Evolutionary conservation across 2,888 invertebrate species (phyloP), one percentile per base, ranked within the genome.

Genomic region (Orchesella flavescens): DNA sequence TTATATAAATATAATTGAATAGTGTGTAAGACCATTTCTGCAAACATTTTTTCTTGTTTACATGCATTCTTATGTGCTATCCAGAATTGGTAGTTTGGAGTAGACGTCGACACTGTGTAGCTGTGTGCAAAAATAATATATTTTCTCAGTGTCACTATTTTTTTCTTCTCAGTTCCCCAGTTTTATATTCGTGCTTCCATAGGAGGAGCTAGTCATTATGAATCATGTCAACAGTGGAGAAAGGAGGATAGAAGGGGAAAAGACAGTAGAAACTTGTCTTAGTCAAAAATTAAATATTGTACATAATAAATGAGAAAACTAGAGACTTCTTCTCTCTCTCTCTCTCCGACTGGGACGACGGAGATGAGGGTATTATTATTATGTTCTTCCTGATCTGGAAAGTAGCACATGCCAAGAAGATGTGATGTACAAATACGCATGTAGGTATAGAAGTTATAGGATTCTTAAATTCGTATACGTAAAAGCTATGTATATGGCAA

Each of bases 261-360:
- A 72, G 84, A 84, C 84, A 84, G 84, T 66, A 57, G 84, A 81
- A 80, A 84, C 84, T 84, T 84, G 80, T 84, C 84, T 84, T 84
- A 84, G 84, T 84, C 84, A 84, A 84, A 84, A 84, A 84, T 84
- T 84, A 84, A 84, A 84, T 84, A 84, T 84, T 84, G 80, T 80
- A 80, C 72, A 80, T 80, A 80, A 80, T 73, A 80, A 80, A 80
- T 80, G 79, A 80, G 79, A 80, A 80, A 80, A 80, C 65, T 80
- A 80, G 79, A 61, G 73, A 72, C 79, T 80, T 65, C 65, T n/a
- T n/a, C n/a, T n/a, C n/a, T n/a, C n/a, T n/a, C n/a, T n/a, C n/a
- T n/a, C n/a, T n/a, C n/a, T 65, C 61, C 79, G 23, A 65, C 73
- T n/a, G n/a, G n/a, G 73, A 66, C 66, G n/a, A 66, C 43, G 66